Conservation (phyloP, 2,888 invertebrate genomes). For the Thereva nobilitata region DNA sequence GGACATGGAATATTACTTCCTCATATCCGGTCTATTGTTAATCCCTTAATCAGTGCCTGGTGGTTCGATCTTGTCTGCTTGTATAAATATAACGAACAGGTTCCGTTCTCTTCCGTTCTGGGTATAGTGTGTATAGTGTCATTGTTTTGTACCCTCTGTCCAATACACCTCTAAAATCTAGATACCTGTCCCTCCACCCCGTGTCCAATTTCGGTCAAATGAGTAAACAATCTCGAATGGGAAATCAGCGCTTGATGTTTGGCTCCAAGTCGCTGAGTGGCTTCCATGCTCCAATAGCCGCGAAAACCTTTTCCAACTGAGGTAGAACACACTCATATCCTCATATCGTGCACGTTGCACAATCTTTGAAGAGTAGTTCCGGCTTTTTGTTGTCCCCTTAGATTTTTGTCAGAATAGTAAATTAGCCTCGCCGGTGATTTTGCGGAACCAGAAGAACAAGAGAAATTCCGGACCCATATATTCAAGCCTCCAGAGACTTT, state of each 20-base stretch:
- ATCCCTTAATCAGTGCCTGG: conserved; percentile 39
- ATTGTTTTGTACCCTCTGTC: too few species aligned
- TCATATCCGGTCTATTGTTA: conserved; percentile 42
- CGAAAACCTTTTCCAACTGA: conserved; percentile 42
- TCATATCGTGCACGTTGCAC: conserved; percentile 41
- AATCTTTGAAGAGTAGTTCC: conserved; percentile 59
- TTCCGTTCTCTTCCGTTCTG: neutral
- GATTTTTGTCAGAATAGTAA: conserved; percentile 18
- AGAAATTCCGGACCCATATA: neutral
- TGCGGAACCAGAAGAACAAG: conserved; percentile 28
- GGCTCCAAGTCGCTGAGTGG: conserved; percentile 48
- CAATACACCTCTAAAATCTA: neutral
- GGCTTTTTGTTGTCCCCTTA: conserved; percentile 51
- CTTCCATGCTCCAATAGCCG: conserved; percentile 43
- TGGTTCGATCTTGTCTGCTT: conserved; percentile 39
- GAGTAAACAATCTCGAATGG: conserved; percentile 5
- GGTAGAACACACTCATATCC: conserved; percentile 33
- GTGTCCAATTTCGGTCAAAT: neutral
- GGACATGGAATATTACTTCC: conserved; percentile 41
- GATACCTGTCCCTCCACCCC: neutral
- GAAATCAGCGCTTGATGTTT: conserved; percentile 38
- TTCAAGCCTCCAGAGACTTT: neutral
- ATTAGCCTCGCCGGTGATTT: conserved; percentile 8
- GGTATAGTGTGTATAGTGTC: too few species aligned
- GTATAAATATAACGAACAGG: neutral